Percentiles rank a stretch among this genome's conserved stretches.
Conservation (phyloP, 2,888 invertebrate genomes). For the Dinocampus coccinellae region DNA sequence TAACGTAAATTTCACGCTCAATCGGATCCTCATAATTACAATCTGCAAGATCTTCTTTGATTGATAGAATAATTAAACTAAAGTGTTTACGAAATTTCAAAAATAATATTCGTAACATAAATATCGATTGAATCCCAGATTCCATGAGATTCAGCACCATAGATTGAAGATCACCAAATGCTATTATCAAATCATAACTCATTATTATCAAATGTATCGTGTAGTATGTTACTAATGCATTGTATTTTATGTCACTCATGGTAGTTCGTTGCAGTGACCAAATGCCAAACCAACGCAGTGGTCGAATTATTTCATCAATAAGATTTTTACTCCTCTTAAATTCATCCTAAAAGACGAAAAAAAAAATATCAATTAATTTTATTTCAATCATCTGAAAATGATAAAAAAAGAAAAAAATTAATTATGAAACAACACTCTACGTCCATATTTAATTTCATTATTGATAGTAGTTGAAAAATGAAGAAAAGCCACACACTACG, state of each 20-base stretch:
- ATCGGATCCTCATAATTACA: constrained; percentile 12
- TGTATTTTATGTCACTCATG: background rate
- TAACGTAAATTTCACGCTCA: constrained; percentile 40
- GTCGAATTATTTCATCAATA: background rate
- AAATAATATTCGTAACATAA: background rate
- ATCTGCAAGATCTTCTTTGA: background rate
- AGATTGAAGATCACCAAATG: background rate
- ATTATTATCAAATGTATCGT: background rate
- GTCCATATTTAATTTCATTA: background rate
- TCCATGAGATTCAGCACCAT: constrained; percentile 1
- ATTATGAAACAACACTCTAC: background rate
- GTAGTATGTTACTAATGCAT: background rate
- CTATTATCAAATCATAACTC: background rate
- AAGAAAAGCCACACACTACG: background rate
- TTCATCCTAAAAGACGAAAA: background rate
- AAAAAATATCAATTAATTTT: background rate
- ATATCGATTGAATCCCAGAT: background rate
- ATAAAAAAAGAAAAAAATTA: background rate
- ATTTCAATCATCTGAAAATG: background rate
- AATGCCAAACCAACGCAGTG: background rate
- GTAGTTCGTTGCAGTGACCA: background rate
- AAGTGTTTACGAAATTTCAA: background rate
- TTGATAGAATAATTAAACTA: background rate
- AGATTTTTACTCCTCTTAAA: background rate
- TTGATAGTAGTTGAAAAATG: too few species aligned